Base-by-base conservation (phyloP, 2,888 invertebrate species). In the Polylopha cassiicola region DNA sequence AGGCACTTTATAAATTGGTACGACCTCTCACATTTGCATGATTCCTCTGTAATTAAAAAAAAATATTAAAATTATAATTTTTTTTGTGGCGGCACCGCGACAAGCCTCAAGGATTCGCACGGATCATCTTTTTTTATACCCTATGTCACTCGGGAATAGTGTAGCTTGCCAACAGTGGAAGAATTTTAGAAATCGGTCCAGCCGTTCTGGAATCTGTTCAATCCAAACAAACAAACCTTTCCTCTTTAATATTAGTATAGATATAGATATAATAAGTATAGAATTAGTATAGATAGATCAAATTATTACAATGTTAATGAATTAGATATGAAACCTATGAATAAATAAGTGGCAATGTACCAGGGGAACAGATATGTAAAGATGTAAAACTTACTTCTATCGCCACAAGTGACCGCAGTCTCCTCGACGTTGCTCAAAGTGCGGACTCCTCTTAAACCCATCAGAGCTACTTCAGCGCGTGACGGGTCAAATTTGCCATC, bases 1-100 rank as follows among this genome's bases (percentile, higher is more conserved):
- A 88, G 50, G 49, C 89, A 89, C 51, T 85, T 87, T n/a, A 82
- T 54, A 44, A 86, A 88, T 30, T 75, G 67, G 53, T 88, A 89
- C 0, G 87, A 69, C 43, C 76, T 72, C 1, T 86, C 78, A 45
- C 89, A 89, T 20, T 71, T 72, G 61, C 87, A 87, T 0, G 61
- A 56, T 53, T 82, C 81, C 38, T 62, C 86, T 86, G 72, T 29
- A 73, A 73, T 36, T 37, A 42, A 6, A 38, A 21, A 15, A 34
- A 42, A 32, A 28, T 34, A 23, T 4, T 18, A 15, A 26, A 23
- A 15, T 11, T 17, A 6, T 39, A 39, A 30, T 26, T 38, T 30
- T 36, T 24, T n/a, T 39, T 30, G 26, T 26, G 11, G 7, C 6
- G 11, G 13, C 10, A 11, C 11, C 8, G 26, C 8, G 3, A 13